These are phyloP conservation scores for Tiaroga cobitis DNA, from an alignment of 2,797 vertebrate species.

Conservation along the genomic window DNA sequence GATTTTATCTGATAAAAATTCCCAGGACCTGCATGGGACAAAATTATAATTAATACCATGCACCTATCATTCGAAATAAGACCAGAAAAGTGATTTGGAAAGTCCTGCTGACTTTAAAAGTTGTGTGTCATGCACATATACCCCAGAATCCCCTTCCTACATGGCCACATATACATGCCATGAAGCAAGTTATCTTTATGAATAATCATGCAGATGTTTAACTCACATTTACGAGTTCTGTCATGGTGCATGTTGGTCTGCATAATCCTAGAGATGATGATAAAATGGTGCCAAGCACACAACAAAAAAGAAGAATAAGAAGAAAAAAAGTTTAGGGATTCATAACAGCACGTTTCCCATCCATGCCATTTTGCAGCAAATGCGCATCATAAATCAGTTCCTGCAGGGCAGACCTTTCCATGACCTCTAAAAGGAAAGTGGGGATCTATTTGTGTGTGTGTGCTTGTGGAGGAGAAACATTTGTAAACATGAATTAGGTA, in stretches of 20 bases:
- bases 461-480: slow-evolving; percentile 24
- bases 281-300: neutral
- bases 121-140: slow-evolving; percentile 12
- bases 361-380: slow-evolving; percentile 37
- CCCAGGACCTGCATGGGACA: neutral
- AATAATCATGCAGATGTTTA: slow-evolving; percentile 17
- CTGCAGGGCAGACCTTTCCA: slow-evolving; percentile 39
- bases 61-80: neutral
- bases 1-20: neutral
- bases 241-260: neutral
- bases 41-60: neutral
- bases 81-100: neutral
- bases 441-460: slow-evolving; percentile 15
- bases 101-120: neutral
- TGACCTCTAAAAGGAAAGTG: slow-evolving; percentile 42
- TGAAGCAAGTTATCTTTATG: slow-evolving; percentile 16
- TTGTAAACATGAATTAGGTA: slow-evolving; percentile 44
- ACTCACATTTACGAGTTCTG: neutral
- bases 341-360: slow-evolving; percentile 25
- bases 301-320: neutral
- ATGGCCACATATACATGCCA: neutral
- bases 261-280: slow-evolving; percentile 7
- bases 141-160: neutral
- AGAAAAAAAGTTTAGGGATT: neutral
- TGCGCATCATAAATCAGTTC: slow-evolving; percentile 56